phyloP scores from a whole-genome alignment of 2,888 invertebrate species.

The Diaphora mendica region DNA sequence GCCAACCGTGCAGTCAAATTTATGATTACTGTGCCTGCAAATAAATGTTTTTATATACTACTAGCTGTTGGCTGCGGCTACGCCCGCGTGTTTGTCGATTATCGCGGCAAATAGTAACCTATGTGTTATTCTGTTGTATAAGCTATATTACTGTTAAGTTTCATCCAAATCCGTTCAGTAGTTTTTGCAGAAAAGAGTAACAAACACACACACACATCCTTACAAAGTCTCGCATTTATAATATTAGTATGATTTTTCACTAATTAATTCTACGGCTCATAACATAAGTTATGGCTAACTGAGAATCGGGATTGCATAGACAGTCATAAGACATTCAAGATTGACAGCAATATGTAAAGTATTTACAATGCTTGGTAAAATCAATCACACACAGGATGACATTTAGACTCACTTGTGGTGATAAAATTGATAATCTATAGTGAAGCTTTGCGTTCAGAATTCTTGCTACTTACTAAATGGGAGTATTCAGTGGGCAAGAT shows the following conservation, averaged over 20 bases:
- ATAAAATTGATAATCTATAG: conserved; percentile 75
- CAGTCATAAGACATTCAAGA: conserved; percentile 38
- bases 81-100: too few species aligned
- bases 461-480: conserved; percentile 69
- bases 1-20: too few species aligned
- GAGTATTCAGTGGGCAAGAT: conserved; percentile 39
- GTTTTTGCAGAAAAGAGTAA: too few species aligned
- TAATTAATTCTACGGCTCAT: conserved; percentile 31
- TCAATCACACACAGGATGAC: conserved; percentile 66
- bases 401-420: conserved; percentile 41
- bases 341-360: conserved; percentile 66
- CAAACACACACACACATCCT: too few species aligned
- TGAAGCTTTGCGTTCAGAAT: conserved; percentile 57
- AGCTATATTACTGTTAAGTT: too few species aligned
- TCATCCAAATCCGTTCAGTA: too few species aligned
- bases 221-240: too few species aligned
- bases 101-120: too few species aligned
- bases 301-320: conserved; percentile 28
- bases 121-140: too few species aligned
- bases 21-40: background rate
- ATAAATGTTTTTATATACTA: background rate
- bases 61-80: too few species aligned
- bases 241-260: too few species aligned
- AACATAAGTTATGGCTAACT: conserved; percentile 22
- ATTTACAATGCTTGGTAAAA: conserved; percentile 64